Percentiles rank a stretch among this genome's conserved stretches.
Conservation (phyloP, 2,113 vertebrate species). For the Pelvicachromis taeniatus region DNA sequence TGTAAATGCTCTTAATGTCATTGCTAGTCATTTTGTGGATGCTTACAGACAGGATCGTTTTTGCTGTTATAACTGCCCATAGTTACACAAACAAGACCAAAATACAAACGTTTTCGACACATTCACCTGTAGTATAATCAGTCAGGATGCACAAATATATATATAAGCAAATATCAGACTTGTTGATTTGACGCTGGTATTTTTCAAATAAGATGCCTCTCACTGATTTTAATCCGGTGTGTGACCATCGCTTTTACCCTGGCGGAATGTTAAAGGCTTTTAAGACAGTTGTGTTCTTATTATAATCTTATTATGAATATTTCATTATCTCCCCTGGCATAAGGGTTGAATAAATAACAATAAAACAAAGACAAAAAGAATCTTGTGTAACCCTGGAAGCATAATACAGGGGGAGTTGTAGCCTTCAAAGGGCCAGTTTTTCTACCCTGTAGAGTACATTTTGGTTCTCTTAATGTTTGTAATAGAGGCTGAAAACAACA, state of each 20-base stretch:
- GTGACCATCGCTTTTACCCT: neutral
- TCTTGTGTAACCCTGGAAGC: neutral
- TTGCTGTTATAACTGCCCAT: neutral
- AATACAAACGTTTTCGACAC: neutral
- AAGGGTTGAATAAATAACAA: neutral
- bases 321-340: neutral
- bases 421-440: neutral
- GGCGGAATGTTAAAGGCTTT: accelerated
- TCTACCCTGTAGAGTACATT: neutral
- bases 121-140: neutral
- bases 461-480: neutral
- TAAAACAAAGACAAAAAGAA: neutral
- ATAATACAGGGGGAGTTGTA: neutral
- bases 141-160: neutral
- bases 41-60: neutral
- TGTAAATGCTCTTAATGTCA: neutral
- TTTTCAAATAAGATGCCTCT: neutral
- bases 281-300: neutral
- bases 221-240: neutral
- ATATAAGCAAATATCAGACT: accelerated
- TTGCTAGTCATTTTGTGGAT: neutral
- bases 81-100: neutral
- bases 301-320: neutral
- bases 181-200: neutral
- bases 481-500: neutral